These are phyloP conservation scores for Lochmaea crataegi DNA, from an alignment of 2,888 invertebrate genomes.

Conservation along the genomic window DNA sequence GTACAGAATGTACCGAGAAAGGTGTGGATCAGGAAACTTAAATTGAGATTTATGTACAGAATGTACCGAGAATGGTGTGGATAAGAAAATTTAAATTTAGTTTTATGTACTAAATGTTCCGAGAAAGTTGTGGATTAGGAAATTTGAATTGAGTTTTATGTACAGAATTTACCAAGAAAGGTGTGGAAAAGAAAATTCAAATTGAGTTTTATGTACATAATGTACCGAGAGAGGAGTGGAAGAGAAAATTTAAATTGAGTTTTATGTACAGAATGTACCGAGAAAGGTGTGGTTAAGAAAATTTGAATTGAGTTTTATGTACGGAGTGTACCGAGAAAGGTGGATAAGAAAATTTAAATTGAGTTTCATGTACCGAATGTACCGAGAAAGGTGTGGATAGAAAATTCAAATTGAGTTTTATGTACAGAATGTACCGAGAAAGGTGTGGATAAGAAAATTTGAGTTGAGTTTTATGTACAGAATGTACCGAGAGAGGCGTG, in stretches of 20 bases:
- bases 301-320: constrained; percentile 5
- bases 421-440: no score
- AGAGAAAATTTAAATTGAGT: not conserved
- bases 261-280: no score
- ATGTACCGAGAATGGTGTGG: not conserved
- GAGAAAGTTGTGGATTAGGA: no score
- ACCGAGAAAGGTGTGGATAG: not conserved
- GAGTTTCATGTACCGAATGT: no score
- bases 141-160: constrained; percentile 7
- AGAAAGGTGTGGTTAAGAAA: no score
- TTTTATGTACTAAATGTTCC: no score
- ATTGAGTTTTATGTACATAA: not conserved
- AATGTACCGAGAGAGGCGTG: not conserved
- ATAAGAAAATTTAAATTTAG: not conserved
- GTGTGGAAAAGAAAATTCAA: not conserved
- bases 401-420: not conserved
- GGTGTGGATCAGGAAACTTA: not conserved
- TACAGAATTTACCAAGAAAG: no score
- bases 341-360: not conserved
- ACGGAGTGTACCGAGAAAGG: no score
- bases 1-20: no score
- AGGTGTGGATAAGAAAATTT: no score
- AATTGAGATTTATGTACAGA: not conserved
- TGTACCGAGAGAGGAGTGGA: not conserved
- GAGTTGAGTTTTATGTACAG: constrained; percentile 6